Conservation (phyloP, 1,140 invertebrate genomes). For the Drosophila punjabiensis region DNA sequence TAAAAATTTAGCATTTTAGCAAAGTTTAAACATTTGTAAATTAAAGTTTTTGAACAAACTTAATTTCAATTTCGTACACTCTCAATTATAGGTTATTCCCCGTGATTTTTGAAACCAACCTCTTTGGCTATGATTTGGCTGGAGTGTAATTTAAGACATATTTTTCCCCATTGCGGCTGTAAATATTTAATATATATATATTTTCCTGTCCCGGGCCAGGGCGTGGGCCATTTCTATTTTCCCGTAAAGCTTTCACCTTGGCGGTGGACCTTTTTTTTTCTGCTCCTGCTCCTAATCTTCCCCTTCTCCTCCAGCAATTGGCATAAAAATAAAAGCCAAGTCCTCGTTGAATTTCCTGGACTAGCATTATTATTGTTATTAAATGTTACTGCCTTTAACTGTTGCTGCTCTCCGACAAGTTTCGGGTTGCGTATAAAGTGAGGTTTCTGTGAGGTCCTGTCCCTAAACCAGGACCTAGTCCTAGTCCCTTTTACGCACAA, state of each 20-base stretch:
- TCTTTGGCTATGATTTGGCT: conserved; percentile 14
- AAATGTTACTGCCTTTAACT: conserved; percentile 80
- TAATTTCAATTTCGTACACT: not conserved
- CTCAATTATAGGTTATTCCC: not conserved
- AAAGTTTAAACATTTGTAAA: not conserved
- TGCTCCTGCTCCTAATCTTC: not conserved
- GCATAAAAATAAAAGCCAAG: conserved; percentile 71
- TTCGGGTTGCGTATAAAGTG: conserved; percentile 9
- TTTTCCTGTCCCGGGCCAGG: conserved; percentile 3
- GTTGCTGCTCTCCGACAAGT: conserved; percentile 48
- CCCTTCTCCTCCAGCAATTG: conserved; percentile 16
- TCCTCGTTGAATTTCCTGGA: conserved; percentile 58
- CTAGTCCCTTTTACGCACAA: conserved; percentile 65
- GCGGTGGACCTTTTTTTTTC: conserved; percentile 8
- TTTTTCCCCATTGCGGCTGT: conserved; percentile 62
- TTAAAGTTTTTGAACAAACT: no score
- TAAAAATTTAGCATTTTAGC: not conserved
- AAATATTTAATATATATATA: conserved; percentile 79
- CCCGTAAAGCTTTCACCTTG: conserved; percentile 58
- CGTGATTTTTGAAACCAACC: not conserved
- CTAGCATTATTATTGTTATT: conserved; percentile 80
- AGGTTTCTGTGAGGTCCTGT: not conserved
- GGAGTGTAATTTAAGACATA: conserved; percentile 70
- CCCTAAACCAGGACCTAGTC: conserved; percentile 22
- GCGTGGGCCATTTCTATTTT: conserved; percentile 52